Percentiles rank a stretch among this genome's conserved stretches.
Evolutionary conservation across 53 echinoderm and acorn worm species (phyloP).

Genomic region (Crossaster papposus): DNA sequence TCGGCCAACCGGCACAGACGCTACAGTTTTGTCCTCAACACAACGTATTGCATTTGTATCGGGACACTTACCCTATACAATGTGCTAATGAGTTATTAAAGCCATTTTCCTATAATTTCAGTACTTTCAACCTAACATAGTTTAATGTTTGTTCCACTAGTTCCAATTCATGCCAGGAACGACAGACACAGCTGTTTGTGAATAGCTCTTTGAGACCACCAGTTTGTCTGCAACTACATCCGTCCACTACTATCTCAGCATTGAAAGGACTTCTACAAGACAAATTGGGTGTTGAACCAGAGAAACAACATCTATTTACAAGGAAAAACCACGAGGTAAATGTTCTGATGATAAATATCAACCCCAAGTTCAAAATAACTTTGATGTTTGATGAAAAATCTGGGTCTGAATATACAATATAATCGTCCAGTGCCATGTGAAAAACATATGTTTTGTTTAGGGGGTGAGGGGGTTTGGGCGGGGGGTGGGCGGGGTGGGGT

Average conservation of each 20-base stretch:
- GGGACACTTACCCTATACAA: no score
- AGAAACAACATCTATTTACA: conserved; percentile 15
- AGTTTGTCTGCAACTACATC: conserved; percentile 32
- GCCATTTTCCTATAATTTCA: no score
- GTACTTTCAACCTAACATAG: no score
- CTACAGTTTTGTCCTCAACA: no score
- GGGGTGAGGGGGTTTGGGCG: no score
- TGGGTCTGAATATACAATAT: no score
- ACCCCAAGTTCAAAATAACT: not conserved
- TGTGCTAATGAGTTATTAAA: no score
- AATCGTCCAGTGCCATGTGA: no score
- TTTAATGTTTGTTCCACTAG: not conserved
- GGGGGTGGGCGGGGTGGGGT: no score
- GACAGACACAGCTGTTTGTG: conserved; percentile 18
- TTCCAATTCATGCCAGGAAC: not conserved
- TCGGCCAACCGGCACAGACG: no score
- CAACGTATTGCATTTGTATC: no score
- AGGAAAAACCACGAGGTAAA: conserved; percentile 3
- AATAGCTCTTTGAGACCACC: not conserved
- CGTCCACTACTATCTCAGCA: conserved; percentile 32
- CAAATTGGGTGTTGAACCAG: conserved; percentile 6
- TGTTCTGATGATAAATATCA: not conserved
- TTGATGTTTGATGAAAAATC: not conserved
- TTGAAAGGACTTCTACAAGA: conserved; percentile 23
- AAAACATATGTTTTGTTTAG: no score